Percentiles rank a stretch among this genome's conserved stretches.
Conservation (phyloP, 2,113 vertebrate genomes). For the Tinamus guttatus region DNA sequence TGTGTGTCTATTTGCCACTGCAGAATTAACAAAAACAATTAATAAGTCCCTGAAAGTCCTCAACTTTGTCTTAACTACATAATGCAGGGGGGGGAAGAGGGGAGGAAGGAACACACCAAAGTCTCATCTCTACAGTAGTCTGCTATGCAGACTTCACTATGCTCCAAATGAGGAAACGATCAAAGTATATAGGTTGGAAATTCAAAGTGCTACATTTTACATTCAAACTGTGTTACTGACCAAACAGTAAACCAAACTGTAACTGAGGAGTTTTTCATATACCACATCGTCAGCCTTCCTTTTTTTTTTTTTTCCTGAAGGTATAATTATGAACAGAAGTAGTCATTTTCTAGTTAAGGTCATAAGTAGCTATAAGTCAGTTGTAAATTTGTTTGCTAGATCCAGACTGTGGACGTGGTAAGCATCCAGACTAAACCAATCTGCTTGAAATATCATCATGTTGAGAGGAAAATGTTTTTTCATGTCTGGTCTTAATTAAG, state of each 20-base stretch:
- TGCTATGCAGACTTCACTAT: neutral
- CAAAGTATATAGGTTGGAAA: neutral
- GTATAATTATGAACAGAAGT: neutral
- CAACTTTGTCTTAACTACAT: neutral
- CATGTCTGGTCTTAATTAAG: neutral
- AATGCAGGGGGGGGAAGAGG: neutral
- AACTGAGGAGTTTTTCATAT: neutral
- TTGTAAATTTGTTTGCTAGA: slow-evolving; percentile 3
- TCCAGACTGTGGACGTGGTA: neutral
- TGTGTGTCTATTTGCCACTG: neutral
- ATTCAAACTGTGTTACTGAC: neutral
- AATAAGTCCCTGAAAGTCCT: neutral
- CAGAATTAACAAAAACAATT: neutral
- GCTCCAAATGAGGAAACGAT: neutral
- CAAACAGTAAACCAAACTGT: neutral
- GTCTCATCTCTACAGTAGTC: neutral
- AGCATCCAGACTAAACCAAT: neutral
- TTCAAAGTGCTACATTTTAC: neutral
- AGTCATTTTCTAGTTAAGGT: neutral
- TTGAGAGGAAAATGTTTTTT: neutral
- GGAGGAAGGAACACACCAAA: neutral
- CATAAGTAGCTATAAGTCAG: neutral
- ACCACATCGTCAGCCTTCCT: neutral
- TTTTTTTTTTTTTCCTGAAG: neutral
- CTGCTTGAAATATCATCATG: neutral